Evolutionary conservation across 2,797 vertebrate genomes (phyloP), one percentile per base, ranked within the genome.

Genomic region (Karalla daura): DNA sequence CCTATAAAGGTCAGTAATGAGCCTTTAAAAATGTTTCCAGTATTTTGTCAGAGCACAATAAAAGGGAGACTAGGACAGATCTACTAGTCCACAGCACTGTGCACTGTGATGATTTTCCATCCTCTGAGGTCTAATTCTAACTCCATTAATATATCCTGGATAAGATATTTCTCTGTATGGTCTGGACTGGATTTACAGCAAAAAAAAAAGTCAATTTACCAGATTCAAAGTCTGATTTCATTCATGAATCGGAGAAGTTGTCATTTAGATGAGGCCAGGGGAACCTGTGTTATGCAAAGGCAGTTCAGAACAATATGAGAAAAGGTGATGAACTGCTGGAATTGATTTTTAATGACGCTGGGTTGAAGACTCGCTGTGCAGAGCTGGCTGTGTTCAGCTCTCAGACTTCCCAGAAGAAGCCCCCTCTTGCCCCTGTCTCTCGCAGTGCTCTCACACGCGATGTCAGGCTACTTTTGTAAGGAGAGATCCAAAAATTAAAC

Each of bases 141-240:
- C 51, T 79, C 30, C 7, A 63, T 74, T 63, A 80, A 59, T 50
- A 65, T 58, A 47, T 67, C 39, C 43, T 40, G 32, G n/a, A 55
- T n/a, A 63, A 70, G 63, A 69, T 61, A 74, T 64, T 61, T 65
- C 37, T 46, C 52, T 64, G 37, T 76, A 74, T 68, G 72, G 53
- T 82, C 51, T 81, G 69, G n/a, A 69, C 59, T 73, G 60, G 62
- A 70, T 83, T 50, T 61, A 59, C 52, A 52, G 46, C 20, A 1
- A 65, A 76, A 68, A 23, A 58, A 63, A 59, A 64, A 50, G 52
- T 60, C 27, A 70, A 79, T 75, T 72, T 61, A 51, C 36, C 52
- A 63, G 45, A 78, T 78, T 70, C 67, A 73, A 27, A 15, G 1
- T 14, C 58, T 79, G 71, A 81, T 76, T 68, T 46, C 40, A 76